Base-by-base conservation (phyloP, 2,113 vertebrate genomes). In the Sylvietta virens region DNA sequence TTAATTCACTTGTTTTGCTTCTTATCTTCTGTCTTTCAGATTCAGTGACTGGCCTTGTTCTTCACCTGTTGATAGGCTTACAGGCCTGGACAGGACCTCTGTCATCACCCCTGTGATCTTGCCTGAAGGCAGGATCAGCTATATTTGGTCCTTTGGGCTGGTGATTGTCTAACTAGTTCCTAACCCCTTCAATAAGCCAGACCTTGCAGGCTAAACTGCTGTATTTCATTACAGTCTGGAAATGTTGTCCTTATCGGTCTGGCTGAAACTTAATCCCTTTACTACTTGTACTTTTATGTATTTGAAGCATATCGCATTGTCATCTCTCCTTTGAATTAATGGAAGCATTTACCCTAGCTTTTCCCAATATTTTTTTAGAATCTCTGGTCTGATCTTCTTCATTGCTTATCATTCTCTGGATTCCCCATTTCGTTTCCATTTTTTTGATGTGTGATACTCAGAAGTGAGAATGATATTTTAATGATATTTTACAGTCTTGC, bases 251-350 rank as follows among this genome's bases (percentile, higher is more conserved):
- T 86, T 93, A 92, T 72, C 18, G 0, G 28, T 66, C 70, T 77
- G 72, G 39, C 67, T 80, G 79, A 53, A 92, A 69, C 50, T 80
- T 94, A 94, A 93, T 95, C 81, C 61, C 33, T 90, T 93, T 73
- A 54, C 86, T 80, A 18, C n/a, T 72, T 80, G 42, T 62, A 33
- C 31, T 88, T 77, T 77, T 65, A 72, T 56, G 44, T 87, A 56
- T 90, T 88, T 77, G 71, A 93, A 93, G 27, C 35, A 1, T 90
- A 86, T 92, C 62, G 3, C n/a, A 1, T 65, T 80, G 66, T 82
- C 50, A 85, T 83, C 45, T 85, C 42, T 50, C 44, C 54, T 86
- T 57, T 26, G 33, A 92, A 65, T 90, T 67, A 86, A 76, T 65
- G 3, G 1, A 78, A 57, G 35, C 70, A 40, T 65, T 93, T 77